Percentiles rank a stretch among this genome's conserved stretches.
phyloP scores from a whole-genome alignment of 2,113 vertebrate genomes.

The Struthio camelus region DNA sequence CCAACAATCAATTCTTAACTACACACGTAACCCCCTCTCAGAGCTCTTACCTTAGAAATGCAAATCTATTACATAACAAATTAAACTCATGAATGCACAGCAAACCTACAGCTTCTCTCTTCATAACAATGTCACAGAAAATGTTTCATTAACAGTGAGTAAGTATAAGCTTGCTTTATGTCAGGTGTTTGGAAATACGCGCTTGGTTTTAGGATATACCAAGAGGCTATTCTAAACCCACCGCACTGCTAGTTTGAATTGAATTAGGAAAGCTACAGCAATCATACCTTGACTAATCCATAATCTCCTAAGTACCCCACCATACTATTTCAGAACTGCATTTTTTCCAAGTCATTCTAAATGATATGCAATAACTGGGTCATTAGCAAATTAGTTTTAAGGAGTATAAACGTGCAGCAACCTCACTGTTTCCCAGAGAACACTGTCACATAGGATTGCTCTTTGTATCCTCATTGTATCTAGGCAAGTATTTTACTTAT shows the following conservation, averaged over 20 bases:
- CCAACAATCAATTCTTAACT: background rate
- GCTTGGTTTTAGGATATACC: background rate
- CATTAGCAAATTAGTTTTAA: background rate
- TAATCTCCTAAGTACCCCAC: background rate
- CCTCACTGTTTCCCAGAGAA: background rate
- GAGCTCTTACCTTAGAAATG: slow-evolving; percentile 13
- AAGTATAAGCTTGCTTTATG: background rate
- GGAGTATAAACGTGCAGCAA: background rate
- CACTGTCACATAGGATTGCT: background rate
- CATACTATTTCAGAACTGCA: background rate
- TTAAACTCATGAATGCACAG: slow-evolving; percentile 25
- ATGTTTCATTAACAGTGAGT: background rate
- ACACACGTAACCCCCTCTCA: background rate
- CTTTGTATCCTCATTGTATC: background rate
- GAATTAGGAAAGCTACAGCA: background rate
- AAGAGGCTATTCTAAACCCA: background rate
- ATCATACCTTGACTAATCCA: background rate
- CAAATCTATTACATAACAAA: background rate
- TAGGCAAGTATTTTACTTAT: background rate
- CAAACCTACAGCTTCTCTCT: background rate
- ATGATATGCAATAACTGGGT: background rate
- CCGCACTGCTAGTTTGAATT: background rate
- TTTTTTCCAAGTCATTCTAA: background rate
- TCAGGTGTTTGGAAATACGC: background rate
- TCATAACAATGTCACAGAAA: background rate